These are phyloP conservation scores for Lagopus leucura DNA, from an alignment of 2,113 vertebrate species.

Conservation along the genomic window DNA sequence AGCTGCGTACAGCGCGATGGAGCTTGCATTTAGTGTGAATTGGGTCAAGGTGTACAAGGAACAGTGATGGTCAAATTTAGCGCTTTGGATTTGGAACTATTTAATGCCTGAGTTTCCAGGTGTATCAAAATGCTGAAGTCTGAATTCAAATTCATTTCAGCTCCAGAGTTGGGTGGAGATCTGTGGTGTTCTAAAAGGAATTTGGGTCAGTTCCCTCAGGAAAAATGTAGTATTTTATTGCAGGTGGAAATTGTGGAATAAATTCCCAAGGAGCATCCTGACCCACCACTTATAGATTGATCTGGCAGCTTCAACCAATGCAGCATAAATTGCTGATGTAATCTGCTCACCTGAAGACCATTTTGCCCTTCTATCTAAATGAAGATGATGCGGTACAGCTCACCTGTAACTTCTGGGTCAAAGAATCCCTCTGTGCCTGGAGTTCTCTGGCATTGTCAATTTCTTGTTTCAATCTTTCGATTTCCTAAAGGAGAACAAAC, in stretches of 20 bases:
- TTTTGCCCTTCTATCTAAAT: background rate
- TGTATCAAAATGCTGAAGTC: background rate
- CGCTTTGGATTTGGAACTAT: background rate
- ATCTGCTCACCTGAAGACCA: background rate
- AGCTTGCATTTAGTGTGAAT: background rate
- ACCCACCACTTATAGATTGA: background rate
- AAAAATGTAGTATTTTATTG: background rate
- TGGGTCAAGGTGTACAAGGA: background rate
- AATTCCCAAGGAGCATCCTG: background rate
- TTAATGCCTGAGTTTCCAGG: background rate
- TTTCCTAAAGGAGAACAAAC: slow-evolving; percentile 85
- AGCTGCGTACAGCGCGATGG: background rate
- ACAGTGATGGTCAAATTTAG: background rate
- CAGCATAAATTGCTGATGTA: background rate
- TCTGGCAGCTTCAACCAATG: background rate
- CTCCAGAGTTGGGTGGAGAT: background rate
- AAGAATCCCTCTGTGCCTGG: slow-evolving; percentile 92
- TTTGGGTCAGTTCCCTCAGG: background rate
- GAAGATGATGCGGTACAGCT: background rate
- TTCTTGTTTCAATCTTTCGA: slow-evolving; percentile 95
- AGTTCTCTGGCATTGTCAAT: slow-evolving; percentile 95
- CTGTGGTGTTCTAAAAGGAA: background rate
- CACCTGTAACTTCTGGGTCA: slow-evolving; percentile 95
- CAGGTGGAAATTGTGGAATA: background rate
- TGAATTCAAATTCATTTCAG: background rate